Percentiles rank a stretch among this genome's conserved stretches.
These are phyloP conservation scores for Microtus pennsylvanicus DNA, from an alignment of 2,113 vertebrate species.

Conservation along the genomic window DNA sequence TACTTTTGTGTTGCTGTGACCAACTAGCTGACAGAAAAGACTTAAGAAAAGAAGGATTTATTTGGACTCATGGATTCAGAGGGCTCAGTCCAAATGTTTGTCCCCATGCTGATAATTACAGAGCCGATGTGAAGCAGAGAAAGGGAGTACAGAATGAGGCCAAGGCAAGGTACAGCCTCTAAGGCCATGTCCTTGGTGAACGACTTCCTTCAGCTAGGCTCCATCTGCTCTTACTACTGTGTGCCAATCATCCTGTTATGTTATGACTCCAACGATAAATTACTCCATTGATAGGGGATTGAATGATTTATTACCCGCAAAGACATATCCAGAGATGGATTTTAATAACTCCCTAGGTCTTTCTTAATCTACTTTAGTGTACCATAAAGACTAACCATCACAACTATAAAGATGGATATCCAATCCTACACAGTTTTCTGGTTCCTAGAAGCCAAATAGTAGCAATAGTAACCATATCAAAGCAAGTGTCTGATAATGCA, in stretches of 20 bases:
- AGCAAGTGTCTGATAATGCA: background rate
- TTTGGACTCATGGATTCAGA: background rate
- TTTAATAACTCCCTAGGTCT: background rate
- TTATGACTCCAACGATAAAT: background rate
- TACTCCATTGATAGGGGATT: background rate
- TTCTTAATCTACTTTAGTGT: background rate
- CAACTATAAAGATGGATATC: background rate
- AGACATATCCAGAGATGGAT: background rate
- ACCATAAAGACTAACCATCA: background rate
- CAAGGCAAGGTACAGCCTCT: background rate
- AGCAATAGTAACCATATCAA: background rate
- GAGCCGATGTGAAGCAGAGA: background rate
- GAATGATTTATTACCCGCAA: background rate
- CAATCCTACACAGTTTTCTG: background rate
- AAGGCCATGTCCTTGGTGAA: background rate
- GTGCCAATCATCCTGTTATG: background rate
- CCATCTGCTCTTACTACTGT: background rate
- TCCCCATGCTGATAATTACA: too few species aligned
- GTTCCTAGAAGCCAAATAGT: background rate
- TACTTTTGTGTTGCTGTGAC: background rate
- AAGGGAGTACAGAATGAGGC: background rate
- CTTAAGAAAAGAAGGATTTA: background rate
- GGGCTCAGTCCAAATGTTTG: background rate
- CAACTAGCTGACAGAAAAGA: background rate
- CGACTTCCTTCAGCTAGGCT: background rate